phyloP scores from a whole-genome alignment of 2,888 invertebrate species.

The Torymus auratus region DNA sequence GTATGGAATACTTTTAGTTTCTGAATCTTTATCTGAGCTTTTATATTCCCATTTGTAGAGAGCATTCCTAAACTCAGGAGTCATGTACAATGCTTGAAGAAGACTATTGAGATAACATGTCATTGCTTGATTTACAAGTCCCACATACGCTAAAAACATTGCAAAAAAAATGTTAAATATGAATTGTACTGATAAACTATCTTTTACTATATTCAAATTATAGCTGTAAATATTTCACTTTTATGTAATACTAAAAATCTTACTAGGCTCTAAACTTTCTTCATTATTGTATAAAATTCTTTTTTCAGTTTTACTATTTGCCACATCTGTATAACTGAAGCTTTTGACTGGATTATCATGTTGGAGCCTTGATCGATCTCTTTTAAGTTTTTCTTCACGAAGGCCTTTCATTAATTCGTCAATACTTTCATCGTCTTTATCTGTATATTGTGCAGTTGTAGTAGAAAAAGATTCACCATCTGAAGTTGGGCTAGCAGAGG shows the following conservation, averaged over 20 bases:
- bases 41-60: constrained; percentile 88
- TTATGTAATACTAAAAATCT: constrained; percentile 12
- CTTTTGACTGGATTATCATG: too few relatives aligned
- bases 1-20: constrained; percentile 87
- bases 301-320: constrained; percentile 1
- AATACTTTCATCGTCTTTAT: too few relatives aligned
- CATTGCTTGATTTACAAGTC: constrained; percentile 93
- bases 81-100: constrained; percentile 92
- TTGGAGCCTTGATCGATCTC: too few relatives aligned
- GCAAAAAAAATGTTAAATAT: background rate
- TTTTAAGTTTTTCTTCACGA: too few relatives aligned
- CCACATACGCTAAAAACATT: constrained; percentile 80
- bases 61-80: constrained; percentile 93
- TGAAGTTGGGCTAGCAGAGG: too few relatives aligned
- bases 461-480: too few relatives aligned
- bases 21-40: constrained; percentile 81
- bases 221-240: background rate
- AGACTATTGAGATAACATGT: constrained; percentile 94
- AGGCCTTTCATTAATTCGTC: too few relatives aligned
- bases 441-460: too few relatives aligned
- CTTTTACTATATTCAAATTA: background rate
- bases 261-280: constrained; percentile 39
- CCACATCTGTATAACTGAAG: too few relatives aligned
- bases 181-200: background rate
- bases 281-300: constrained; percentile 20